Conservation (phyloP, 2,113 vertebrate species). For the Plecotus auritus region DNA sequence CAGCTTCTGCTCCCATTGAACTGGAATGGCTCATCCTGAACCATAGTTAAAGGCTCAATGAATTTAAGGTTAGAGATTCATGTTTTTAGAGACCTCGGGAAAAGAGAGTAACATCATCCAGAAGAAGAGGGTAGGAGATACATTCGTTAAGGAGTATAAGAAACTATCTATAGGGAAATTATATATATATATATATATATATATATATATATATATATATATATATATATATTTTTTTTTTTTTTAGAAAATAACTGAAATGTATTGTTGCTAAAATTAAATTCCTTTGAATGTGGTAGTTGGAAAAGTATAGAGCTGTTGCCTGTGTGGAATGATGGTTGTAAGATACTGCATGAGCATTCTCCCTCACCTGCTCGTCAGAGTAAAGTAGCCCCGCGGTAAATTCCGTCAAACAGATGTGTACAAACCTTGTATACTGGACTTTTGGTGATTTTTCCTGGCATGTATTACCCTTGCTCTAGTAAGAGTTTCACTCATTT, state of each 20-base stretch:
- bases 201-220: no score
- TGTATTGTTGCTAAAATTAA: background rate
- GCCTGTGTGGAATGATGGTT: background rate
- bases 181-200: no score
- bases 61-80: background rate
- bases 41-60: background rate
- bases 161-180: background rate
- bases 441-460: background rate
- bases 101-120: background rate
- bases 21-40: background rate
- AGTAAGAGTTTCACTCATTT: background rate
- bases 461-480: background rate
- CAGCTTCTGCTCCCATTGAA: background rate
- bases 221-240: no score
- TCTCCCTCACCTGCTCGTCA: rapidly evolving
- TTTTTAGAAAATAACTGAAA: background rate
- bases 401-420: background rate
- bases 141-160: background rate
- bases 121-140: background rate
- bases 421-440: background rate
- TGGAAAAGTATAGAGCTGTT: background rate
- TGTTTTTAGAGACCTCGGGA: background rate
- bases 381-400: background rate
- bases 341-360: background rate
- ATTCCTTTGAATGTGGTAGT: background rate